Evolutionary conservation across 2,113 vertebrate species (phyloP).

Genomic region (Hippocampus barbouri): DNA sequence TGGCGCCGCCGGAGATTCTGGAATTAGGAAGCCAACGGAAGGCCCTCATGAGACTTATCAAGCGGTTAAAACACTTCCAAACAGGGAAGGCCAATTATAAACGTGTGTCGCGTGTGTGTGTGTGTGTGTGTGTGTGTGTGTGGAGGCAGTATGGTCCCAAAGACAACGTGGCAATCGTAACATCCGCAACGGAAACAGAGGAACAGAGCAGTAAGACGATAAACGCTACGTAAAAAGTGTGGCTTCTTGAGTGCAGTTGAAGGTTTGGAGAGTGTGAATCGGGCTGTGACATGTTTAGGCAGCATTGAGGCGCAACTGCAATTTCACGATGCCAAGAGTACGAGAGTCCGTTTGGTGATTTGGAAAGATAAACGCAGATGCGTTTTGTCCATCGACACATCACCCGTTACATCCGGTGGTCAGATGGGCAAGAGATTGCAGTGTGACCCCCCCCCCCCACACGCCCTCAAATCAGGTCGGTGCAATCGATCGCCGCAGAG

Average conservation of each 20-base stretch:
- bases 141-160: too few relatives aligned
- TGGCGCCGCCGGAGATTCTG: not conserved
- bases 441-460: conserved; percentile 36
- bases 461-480: conserved; percentile 61
- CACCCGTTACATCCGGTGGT: conserved; percentile 28
- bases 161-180: too few relatives aligned
- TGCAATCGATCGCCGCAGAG: conserved; percentile 65
- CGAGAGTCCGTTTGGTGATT: too few relatives aligned
- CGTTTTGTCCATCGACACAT: not conserved
- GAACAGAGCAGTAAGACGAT: too few relatives aligned
- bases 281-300: too few relatives aligned
- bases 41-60: not conserved
- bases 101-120: not conserved
- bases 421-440: conserved; percentile 64
- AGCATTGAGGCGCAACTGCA: too few relatives aligned
- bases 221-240: too few relatives aligned
- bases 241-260: too few relatives aligned
- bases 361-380: not conserved
- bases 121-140: not conserved
- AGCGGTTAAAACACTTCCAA: not conserved
- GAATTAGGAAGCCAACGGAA: not conserved
- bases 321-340: too few relatives aligned
- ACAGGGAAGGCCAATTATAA: not conserved
- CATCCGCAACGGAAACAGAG: too few relatives aligned
- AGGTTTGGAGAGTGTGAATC: too few relatives aligned